Evolutionary conservation across 2,797 vertebrate species (phyloP).

Genomic region (Lacerta bilineata): DNA sequence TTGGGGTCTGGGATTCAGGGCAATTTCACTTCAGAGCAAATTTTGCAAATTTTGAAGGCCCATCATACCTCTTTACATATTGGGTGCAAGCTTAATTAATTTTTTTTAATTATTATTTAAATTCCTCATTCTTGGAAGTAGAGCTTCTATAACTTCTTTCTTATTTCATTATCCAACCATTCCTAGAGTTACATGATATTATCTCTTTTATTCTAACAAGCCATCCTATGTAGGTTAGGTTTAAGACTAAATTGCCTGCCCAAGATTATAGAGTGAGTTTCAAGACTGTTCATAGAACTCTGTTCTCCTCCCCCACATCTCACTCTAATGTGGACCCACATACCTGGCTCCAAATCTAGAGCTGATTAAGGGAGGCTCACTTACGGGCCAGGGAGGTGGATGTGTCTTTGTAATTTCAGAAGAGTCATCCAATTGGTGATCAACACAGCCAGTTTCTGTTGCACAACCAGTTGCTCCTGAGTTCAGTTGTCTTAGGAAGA

Average conservation of each 20-base stretch:
- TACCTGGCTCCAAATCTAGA: not conserved
- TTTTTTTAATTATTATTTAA: not conserved
- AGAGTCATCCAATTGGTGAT: not conserved
- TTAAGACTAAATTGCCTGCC: not conserved
- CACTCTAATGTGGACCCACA: constrained; percentile 20
- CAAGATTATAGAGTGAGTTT: not conserved
- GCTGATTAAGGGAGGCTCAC: not conserved
- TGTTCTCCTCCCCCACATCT: not conserved
- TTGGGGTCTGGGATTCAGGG: not conserved
- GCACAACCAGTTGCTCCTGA: not conserved
- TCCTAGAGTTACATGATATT: not conserved
- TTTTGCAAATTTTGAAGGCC: not conserved
- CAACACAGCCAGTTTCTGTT: not conserved
- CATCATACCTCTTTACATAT: not conserved
- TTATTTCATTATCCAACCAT: not conserved
- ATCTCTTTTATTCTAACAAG: not conserved
- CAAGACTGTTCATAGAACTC: not conserved
- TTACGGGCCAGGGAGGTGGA: too few species aligned
- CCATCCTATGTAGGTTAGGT: too few species aligned
- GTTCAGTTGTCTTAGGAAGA: not conserved
- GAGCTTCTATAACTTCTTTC: not conserved
- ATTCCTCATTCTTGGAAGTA: not conserved
- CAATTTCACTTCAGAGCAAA: not conserved
- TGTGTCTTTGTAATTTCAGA: not conserved
- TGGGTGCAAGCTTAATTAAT: not conserved